A percentile compares a stretch with the other conserved stretches of the same genome.
Conservation (phyloP, 2,888 invertebrate genomes). For the Euproctis similis region DNA sequence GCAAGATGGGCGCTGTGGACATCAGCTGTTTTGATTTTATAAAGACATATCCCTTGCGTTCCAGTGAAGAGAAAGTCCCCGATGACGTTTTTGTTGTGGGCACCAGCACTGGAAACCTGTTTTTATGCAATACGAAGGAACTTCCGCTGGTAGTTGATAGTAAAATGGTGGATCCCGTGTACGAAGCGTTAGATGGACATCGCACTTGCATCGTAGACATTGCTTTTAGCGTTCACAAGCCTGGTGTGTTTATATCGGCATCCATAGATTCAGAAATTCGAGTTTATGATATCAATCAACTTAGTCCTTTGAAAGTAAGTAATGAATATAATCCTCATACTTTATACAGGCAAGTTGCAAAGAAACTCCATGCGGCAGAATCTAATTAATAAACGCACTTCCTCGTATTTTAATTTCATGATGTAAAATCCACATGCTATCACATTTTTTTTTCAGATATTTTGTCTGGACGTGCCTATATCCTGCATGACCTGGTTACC, state of each 20-base stretch:
- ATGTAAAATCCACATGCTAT: no score
- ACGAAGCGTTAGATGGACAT: conserved; percentile 42
- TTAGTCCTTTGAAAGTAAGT: conserved; percentile 48
- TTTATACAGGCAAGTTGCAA: no score
- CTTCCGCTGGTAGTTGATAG: conserved; percentile 19
- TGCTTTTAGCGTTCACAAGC: conserved; percentile 44
- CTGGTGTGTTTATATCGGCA: conserved; percentile 47
- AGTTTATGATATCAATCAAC: conserved; percentile 48
- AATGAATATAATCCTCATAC: no score
- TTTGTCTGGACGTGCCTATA: conserved; percentile 38
- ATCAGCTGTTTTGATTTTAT: conserved; percentile 60
- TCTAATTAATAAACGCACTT: no score
- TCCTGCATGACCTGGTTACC: conserved; percentile 52
- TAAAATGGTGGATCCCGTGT: conserved; percentile 44
- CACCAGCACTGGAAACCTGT: conserved; percentile 40
- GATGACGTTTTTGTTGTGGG: conserved; percentile 57
- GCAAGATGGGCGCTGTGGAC: conserved; percentile 36
- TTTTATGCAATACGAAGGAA: conserved; percentile 40
- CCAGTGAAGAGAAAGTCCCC: conserved; percentile 37
- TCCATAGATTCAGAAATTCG: conserved; percentile 57
- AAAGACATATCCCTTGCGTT: conserved; percentile 39
- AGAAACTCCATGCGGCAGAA: no score
- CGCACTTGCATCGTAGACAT: conserved; percentile 46
- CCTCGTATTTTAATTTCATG: no score
- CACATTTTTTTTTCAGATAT: conserved; percentile 28